Base-by-base conservation (phyloP, 2,113 vertebrate species). In the Narcine bancroftii region DNA sequence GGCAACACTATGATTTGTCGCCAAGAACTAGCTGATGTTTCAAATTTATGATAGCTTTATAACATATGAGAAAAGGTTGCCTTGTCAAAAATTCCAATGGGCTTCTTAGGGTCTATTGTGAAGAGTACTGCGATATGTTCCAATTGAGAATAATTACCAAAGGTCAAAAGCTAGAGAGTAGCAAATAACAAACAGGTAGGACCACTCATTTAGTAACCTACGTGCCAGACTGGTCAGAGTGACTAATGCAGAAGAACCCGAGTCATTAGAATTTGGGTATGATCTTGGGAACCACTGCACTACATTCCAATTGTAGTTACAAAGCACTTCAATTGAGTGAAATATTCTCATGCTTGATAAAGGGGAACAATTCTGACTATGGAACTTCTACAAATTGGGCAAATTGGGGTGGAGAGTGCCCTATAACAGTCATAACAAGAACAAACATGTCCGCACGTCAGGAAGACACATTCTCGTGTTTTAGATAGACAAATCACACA, bases 331-430 rank as follows among this genome's bases (percentile, higher is more conserved):
- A 69, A 26, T 26, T 92, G 15, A 6, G 42, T 50, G 19, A n/a
- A 76, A 79, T 39, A 76, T 39, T 15, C 29, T 96, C 93, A 97
- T 19, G 93, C 93, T 72, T 95, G 95, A 93, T 96, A 97, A 42
- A 98, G 95, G n/a, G 97, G 96, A 60, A 98, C 95, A 45, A 97
- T 96, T 0, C 97, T 96, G 47, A 92, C 94, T 87, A 98, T 97
- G 69, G 39, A 69, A 21, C 96, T 95, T 79, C 97, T 95, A 94
- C 97, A 98, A 77, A 98, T 97, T 93, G 97, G 97, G 93, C 97
- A 98, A 42, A 45, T 93, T 66, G 92, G 96, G 33, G 93, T 92
- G 1, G 96, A 96, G 79, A 98, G 94, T 13, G 96, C 95, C 94
- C 96, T 95, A 94, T 96, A 97, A 95, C 97, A 98, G 66, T 89